These are phyloP conservation scores for Thymallus thymallus DNA, from an alignment of 2,113 vertebrate genomes.

Conservation along the genomic window DNA sequence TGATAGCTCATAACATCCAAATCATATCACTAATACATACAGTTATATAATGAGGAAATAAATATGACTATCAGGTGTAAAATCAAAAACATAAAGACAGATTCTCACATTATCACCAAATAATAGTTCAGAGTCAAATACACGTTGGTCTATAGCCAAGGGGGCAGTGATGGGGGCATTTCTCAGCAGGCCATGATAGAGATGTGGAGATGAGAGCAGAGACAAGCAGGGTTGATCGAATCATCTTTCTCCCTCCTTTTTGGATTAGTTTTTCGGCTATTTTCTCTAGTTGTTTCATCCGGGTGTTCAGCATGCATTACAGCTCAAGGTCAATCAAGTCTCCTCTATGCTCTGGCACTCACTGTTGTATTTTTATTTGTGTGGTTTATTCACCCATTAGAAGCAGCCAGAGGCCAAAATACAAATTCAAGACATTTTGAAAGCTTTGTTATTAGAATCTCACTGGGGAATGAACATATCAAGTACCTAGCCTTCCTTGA, in stretches of 20 bases:
- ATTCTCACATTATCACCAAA: background rate
- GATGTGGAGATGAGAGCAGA: constrained; percentile 17
- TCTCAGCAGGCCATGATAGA: background rate
- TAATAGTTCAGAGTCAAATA: background rate
- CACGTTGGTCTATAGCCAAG: background rate
- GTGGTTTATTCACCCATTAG: constrained; percentile 19
- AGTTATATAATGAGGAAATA: too few species aligned
- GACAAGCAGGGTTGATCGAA: constrained; percentile 27
- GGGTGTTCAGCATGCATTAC: constrained; percentile 36
- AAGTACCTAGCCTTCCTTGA: background rate
- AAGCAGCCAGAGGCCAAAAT: background rate
- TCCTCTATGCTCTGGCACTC: background rate
- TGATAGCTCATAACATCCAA: too few species aligned
- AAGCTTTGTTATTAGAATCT: background rate
- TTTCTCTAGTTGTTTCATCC: constrained; percentile 35
- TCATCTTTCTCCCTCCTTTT: constrained; percentile 23
- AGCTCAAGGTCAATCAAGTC: constrained; percentile 58
- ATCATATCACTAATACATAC: too few species aligned
- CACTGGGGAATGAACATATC: background rate
- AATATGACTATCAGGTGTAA: too few species aligned
- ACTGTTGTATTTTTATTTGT: background rate
- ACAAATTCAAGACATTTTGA: background rate
- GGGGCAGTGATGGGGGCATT: background rate
- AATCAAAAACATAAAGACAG: background rate
- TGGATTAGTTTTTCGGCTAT: background rate